These are phyloP conservation scores for Crossoptilon crossoptilon DNA, from an alignment of 2,797 vertebrate genomes.

Conservation along the genomic window DNA sequence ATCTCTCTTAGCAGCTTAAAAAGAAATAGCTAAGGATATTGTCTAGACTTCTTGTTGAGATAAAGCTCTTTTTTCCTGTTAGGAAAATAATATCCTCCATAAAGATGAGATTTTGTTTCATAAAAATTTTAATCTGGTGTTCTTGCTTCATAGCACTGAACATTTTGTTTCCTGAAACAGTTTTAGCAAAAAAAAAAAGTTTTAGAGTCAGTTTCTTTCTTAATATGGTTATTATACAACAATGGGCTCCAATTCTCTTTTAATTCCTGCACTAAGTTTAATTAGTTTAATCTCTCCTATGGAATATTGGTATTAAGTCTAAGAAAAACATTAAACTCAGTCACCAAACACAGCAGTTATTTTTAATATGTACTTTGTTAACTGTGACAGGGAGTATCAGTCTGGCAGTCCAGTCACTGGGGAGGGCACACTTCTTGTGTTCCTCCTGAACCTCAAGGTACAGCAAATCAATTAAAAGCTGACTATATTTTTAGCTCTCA, in stretches of 20 bases:
- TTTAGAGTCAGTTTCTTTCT: not conserved
- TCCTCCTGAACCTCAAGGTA: not conserved
- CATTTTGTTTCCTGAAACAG: not conserved
- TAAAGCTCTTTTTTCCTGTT: constrained; percentile 6
- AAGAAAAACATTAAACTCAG: not conserved
- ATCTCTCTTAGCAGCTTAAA: constrained; percentile 39
- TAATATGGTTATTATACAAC: not conserved
- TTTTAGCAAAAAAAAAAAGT: not conserved
- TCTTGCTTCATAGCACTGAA: not conserved
- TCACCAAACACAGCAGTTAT: not conserved
- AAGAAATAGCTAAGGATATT: constrained; percentile 43
- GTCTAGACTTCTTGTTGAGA: constrained; percentile 38
- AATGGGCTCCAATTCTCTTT: not conserved
- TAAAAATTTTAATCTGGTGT: not conserved
- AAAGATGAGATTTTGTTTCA: constrained; percentile 4
- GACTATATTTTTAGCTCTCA: not conserved
- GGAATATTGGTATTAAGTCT: not conserved
- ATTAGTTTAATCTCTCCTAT: not conserved
- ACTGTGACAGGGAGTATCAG: not conserved
- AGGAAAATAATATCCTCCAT: constrained; percentile 1
- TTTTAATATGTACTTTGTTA: not conserved
- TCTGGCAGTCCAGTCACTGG: not conserved
- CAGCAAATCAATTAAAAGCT: not conserved
- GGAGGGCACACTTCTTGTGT: not conserved
- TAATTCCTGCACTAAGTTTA: not conserved